Evolutionary conservation across 2,797 vertebrate genomes (phyloP).

Genomic region (Lagodon rhomboides): DNA sequence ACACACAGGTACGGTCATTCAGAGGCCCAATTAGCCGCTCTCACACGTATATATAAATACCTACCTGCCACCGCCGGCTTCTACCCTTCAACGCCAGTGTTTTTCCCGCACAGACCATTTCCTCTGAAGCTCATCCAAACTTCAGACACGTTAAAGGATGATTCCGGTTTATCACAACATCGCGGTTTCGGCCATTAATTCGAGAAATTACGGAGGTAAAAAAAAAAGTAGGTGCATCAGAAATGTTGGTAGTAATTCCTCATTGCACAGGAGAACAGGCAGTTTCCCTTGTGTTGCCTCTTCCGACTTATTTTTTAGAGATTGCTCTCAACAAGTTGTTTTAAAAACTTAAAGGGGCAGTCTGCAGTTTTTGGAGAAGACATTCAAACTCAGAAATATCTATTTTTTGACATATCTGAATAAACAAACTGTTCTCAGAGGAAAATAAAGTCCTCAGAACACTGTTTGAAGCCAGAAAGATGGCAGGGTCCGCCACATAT

Average conservation of each 20-base stretch:
- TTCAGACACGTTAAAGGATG: constrained; percentile 15
- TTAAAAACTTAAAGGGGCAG: no score
- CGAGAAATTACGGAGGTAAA: neutral
- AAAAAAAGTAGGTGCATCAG: neutral
- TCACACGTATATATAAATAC: constrained; percentile 32
- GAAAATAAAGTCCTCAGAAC: no score
- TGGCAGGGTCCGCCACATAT: no score
- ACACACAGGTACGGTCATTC: constrained; percentile 33
- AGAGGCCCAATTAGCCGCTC: constrained; percentile 42
- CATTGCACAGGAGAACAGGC: neutral
- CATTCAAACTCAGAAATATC: no score
- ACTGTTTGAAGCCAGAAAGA: no score
- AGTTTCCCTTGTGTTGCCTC: neutral
- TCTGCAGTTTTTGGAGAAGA: no score
- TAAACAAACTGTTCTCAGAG: no score
- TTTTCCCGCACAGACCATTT: constrained; percentile 16
- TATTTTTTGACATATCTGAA: no score
- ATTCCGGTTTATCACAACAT: constrained; percentile 17
- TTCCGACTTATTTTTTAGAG: constrained; percentile 15
- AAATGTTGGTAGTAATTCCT: neutral
- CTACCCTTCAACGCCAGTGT: constrained; percentile 18
- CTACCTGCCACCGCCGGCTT: neutral
- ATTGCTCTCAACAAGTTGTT: constrained; percentile 1
- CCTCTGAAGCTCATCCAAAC: constrained; percentile 6
- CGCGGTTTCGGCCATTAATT: neutral